A percentile compares a stretch with the other conserved stretches of the same genome.
Evolutionary conservation across 2,888 invertebrate species (phyloP).

Genomic region (Unio delphinus): DNA sequence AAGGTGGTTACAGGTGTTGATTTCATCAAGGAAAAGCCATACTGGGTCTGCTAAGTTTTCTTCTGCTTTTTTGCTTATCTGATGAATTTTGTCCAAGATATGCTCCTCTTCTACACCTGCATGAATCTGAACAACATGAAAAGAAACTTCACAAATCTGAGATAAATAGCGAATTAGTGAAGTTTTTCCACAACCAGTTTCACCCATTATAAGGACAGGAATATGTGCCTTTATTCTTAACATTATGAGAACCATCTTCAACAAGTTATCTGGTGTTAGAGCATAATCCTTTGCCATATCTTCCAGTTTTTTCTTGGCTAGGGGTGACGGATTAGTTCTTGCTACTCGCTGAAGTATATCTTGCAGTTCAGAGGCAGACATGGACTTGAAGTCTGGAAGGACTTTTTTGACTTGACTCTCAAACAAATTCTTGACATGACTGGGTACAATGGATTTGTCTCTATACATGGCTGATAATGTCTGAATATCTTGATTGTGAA

Average conservation of each 20-base stretch:
- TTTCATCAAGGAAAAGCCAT: constrained; percentile 57
- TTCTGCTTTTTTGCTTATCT: constrained; percentile 19
- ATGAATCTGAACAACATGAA: constrained; percentile 48
- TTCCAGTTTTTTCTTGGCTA: not conserved
- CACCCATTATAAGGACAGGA: too few species aligned
- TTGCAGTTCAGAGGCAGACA: constrained; percentile 2
- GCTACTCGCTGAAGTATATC: constrained; percentile 7
- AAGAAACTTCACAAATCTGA: constrained; percentile 31
- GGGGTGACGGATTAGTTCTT: not conserved
- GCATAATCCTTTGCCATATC: constrained; percentile 11
- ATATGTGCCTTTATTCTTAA: too few species aligned
- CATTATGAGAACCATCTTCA: too few species aligned
- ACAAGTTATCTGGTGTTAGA: constrained; percentile 50
- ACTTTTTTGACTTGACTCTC: too few species aligned
- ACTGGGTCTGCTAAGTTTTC: constrained; percentile 6
- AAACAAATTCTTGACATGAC: too few species aligned
- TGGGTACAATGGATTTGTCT: too few species aligned
- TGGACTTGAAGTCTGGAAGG: too few species aligned
- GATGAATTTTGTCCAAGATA: constrained; percentile 20
- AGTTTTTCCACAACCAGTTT: constrained; percentile 59
- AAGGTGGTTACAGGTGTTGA: constrained; percentile 49
- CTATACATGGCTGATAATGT: too few species aligned
- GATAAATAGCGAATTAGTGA: constrained; percentile 47
- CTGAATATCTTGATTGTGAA: too few species aligned
- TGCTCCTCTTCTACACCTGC: constrained; percentile 34